Evolutionary conservation across 2,113 vertebrate genomes (phyloP).

Genomic region (Thomomys bottae): DNA sequence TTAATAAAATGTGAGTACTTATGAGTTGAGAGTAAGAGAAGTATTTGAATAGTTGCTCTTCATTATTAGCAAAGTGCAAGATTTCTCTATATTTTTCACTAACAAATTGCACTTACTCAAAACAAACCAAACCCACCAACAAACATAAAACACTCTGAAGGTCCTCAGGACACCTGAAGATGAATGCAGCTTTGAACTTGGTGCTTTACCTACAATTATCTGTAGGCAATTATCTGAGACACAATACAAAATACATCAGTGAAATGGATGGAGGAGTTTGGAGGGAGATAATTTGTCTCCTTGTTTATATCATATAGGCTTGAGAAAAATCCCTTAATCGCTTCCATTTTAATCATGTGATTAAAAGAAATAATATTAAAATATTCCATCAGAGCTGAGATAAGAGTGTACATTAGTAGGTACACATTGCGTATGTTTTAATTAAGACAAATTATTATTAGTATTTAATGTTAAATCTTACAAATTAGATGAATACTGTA

Average conservation of each 20-base stretch:
- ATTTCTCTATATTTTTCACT: constrained; percentile 4
- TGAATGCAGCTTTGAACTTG: background rate
- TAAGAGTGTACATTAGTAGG: background rate
- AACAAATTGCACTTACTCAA: background rate
- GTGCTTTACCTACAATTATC: background rate
- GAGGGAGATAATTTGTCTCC: background rate
- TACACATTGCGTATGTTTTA: background rate
- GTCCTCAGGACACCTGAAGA: background rate
- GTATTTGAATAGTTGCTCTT: background rate
- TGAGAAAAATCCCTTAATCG: background rate
- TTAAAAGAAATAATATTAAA: background rate
- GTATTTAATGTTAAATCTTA: background rate
- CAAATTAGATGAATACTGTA: background rate
- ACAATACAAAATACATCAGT: background rate
- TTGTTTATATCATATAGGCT: background rate
- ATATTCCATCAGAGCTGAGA: background rate
- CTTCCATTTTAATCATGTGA: background rate
- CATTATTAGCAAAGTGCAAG: background rate
- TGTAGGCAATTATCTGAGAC: background rate
- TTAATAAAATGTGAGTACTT: background rate
- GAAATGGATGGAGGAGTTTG: background rate
- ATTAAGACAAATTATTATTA: background rate
- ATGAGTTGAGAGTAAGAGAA: constrained; percentile 11
- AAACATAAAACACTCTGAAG: background rate
- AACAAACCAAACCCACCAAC: background rate